Conservation (phyloP, 2,797 vertebrate species). For the Oryzias sinensis region DNA sequence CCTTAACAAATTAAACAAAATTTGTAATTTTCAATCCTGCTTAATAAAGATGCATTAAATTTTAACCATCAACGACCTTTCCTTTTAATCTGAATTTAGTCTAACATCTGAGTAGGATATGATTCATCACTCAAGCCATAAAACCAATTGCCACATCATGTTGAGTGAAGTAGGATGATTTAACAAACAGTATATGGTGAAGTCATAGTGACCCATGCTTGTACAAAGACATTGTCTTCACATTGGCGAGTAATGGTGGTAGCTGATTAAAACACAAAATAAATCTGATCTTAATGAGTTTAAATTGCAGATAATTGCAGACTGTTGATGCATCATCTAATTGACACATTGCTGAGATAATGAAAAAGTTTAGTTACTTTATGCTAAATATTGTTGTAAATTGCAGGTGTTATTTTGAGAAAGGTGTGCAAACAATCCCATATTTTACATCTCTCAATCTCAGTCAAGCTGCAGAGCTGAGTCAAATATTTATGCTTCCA, state of each 20-base stretch:
- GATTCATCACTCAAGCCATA: constrained; percentile 48
- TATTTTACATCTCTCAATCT: constrained; percentile 71
- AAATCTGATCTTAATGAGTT: constrained; percentile 74
- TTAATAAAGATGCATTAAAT: no score
- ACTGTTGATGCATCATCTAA: constrained; percentile 78
- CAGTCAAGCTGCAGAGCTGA: constrained; percentile 44
- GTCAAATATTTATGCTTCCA: constrained; percentile 17
- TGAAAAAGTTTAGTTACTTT: constrained; percentile 82
- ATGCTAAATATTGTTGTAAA: no score
- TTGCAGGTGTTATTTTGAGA: constrained; percentile 73
- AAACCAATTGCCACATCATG: constrained; percentile 53
- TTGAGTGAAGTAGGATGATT: constrained; percentile 58
- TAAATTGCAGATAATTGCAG: constrained; percentile 78
- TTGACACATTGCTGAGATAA: constrained; percentile 76
- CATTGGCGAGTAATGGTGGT: constrained; percentile 42
- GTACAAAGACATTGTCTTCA: constrained; percentile 49
- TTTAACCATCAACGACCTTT: no score
- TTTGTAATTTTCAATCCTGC: no score
- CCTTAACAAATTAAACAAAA: no score
- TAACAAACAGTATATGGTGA: constrained; percentile 52
- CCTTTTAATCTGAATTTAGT: no score
- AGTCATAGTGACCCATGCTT: constrained; percentile 32
- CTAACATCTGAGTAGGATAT: constrained; percentile 10
- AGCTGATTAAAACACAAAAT: constrained; percentile 79
- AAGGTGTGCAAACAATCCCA: constrained; percentile 68